These are phyloP conservation scores for Drosophila elegans DNA, from an alignment of 1,140 invertebrate genomes.

Conservation along the genomic window DNA sequence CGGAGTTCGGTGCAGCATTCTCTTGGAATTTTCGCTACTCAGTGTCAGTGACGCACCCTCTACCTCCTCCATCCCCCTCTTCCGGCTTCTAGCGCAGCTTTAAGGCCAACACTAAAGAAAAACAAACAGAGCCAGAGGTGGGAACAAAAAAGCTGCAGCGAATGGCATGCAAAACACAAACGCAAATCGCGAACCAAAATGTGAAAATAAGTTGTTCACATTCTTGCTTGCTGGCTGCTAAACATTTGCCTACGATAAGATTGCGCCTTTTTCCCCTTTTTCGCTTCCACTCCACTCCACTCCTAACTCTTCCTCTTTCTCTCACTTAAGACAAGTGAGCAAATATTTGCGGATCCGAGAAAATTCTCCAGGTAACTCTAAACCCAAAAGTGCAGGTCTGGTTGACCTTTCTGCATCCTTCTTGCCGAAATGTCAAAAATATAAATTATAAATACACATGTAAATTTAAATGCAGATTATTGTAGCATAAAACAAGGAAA, in stretches of 20 bases:
- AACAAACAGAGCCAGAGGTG: constrained; percentile 4
- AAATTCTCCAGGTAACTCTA: too few species aligned
- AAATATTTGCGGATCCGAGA: constrained; percentile 30
- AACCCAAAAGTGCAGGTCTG: too few species aligned
- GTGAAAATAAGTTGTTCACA: not conserved
- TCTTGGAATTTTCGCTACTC: not conserved
- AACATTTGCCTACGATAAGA: constrained; percentile 47
- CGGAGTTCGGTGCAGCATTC: constrained; percentile 11
- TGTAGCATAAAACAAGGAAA: too few species aligned
- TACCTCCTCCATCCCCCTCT: not conserved
- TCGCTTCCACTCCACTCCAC: not conserved
- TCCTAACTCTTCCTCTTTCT: not conserved
- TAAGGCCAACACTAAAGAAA: constrained; percentile 18
- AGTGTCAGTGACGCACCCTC: constrained; percentile 43
- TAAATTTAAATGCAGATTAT: too few species aligned
- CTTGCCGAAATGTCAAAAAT: too few species aligned
- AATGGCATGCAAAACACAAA: constrained; percentile 12
- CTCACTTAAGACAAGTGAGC: not conserved
- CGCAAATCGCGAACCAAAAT: not conserved
- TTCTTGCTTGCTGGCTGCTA: constrained; percentile 8
- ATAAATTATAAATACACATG: too few species aligned
- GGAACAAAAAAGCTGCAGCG: not conserved
- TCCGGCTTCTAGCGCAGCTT: constrained; percentile 45
- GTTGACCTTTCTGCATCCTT: too few species aligned
- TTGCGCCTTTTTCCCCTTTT: constrained; percentile 2